Evolutionary conservation across 2,797 vertebrate genomes (phyloP).

Genomic region (Thalassophryne amazonica): DNA sequence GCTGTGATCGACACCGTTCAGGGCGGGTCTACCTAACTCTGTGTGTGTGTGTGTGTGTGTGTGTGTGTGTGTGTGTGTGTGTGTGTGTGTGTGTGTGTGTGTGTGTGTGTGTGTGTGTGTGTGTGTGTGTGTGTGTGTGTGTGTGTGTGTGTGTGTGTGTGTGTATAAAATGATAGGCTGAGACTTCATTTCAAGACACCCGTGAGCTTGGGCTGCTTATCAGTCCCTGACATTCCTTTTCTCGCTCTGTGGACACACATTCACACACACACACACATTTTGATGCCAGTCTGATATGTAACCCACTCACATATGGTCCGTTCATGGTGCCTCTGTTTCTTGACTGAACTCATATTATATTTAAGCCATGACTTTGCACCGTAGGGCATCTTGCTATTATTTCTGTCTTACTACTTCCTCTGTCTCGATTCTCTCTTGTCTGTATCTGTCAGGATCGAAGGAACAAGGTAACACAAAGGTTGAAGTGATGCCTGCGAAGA

Average conservation of each 20-base stretch:
- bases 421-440: slow-evolving; percentile 4
- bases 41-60: slow-evolving; percentile 4
- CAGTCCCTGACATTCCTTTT: slow-evolving; percentile 44
- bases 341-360: slow-evolving; percentile 50
- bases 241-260: slow-evolving; percentile 22
- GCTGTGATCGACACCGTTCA: slow-evolving; percentile 36
- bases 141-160: slow-evolving; percentile 45
- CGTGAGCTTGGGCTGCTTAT: slow-evolving; percentile 54
- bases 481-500: background rate
- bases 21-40: slow-evolving; percentile 45
- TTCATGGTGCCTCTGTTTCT: slow-evolving; percentile 43
- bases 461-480: slow-evolving; percentile 8
- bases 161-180: slow-evolving; percentile 56
- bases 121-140: slow-evolving; percentile 11
- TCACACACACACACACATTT: background rate
- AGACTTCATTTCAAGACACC: slow-evolving; percentile 47
- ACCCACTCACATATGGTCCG: slow-evolving; percentile 39
- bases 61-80: slow-evolving; percentile 13
- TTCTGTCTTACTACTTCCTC: slow-evolving; percentile 14
- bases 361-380: slow-evolving; percentile 46
- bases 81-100: slow-evolving; percentile 32
- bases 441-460: slow-evolving; percentile 27
- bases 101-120: slow-evolving; percentile 34
- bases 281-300: slow-evolving; percentile 54
- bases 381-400: slow-evolving; percentile 20